Conservation (phyloP, 2,888 invertebrate species). For the Geophilus truncorum region DNA sequence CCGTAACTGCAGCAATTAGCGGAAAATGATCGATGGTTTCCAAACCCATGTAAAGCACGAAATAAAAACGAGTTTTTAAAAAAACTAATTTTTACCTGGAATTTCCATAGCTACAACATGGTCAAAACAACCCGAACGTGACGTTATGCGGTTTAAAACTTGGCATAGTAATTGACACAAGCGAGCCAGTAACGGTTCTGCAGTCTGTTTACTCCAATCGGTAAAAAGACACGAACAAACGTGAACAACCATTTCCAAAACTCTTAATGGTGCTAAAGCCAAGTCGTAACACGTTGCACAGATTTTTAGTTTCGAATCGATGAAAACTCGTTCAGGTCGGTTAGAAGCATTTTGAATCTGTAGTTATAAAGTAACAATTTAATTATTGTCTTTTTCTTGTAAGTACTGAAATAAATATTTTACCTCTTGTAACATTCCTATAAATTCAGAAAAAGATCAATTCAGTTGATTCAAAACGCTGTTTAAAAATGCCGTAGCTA, state of each 20-base stretch:
- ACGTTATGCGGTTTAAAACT: conserved; percentile 69
- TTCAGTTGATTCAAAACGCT: conserved; percentile 74
- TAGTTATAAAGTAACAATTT: too few species aligned
- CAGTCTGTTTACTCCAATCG: conserved; percentile 61
- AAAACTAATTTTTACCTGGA: too few species aligned
- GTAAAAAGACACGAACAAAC: conserved; percentile 63
- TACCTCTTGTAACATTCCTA: conserved; percentile 71
- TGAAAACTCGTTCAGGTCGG: conserved; percentile 55
- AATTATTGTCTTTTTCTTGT: too few species aligned
- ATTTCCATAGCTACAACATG: conserved; percentile 59
- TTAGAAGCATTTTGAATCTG: conserved; percentile 62
- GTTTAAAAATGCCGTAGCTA: conserved; percentile 66
- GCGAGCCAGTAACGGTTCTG: conserved; percentile 66
- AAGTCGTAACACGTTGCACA: conserved; percentile 80
- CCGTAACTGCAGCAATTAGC: conserved; percentile 61
- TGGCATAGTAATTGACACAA: conserved; percentile 73
- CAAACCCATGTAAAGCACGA: background rate
- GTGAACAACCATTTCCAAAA: conserved; percentile 70
- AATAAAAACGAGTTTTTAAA: too few species aligned
- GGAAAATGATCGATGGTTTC: conserved; percentile 51
- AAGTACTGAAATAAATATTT: too few species aligned
- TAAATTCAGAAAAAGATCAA: conserved; percentile 84
- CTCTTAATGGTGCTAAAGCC: conserved; percentile 68
- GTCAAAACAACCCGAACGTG: conserved; percentile 64
- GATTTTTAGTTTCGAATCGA: conserved; percentile 72